Evolutionary conservation across 2,797 vertebrate genomes (phyloP), one percentile per base, ranked within the genome.

Genomic region (Argentina silus): DNA sequence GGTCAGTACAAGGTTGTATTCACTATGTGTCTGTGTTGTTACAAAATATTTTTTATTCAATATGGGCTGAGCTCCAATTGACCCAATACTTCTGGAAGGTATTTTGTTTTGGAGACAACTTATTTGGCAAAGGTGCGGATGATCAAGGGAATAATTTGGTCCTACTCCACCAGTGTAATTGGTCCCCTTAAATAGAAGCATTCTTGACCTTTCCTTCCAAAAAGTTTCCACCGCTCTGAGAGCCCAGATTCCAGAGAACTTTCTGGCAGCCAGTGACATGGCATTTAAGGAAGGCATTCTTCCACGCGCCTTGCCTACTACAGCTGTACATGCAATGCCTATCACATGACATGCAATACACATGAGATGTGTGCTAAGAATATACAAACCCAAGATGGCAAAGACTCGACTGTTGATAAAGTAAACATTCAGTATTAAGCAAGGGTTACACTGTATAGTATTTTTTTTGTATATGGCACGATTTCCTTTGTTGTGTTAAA

Each of bases 171-270:
- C 61, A 51, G 67, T 14, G 55, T 60, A 75, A 44, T 17, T 67
- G 1, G 9, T 23, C 75, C 36, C 75, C 36, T 72, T 6, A 50
- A 66, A 80, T 66, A 63, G n/a, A 68, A 36, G 15, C 59, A 44
- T 71, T 47, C 2, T 53, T 87, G 87, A 86, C 84, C 86, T 90
- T 89, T 87, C 60, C 27, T n/a, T n/a, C n/a, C n/a, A n/a, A 36
- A 36, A 1, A 36, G 27, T 36, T 36, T 36, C 27, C 27, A 36
- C 27, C 4, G 27, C 27, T 36, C 27, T 4, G 10, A 75, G 72
- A 78, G 70, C 73, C 73, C 59, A 69, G 72, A 83, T 36, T 36
- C 27, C 27, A 2, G 27, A 4, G 27, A 4, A 36, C 27, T 79
- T 81, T 65, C 62, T 78, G 85, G 81, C 85, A 68, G 72, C 50